These are phyloP conservation scores for Aelia acuminata DNA, from an alignment of 2,888 invertebrate species.

Conservation along the genomic window DNA sequence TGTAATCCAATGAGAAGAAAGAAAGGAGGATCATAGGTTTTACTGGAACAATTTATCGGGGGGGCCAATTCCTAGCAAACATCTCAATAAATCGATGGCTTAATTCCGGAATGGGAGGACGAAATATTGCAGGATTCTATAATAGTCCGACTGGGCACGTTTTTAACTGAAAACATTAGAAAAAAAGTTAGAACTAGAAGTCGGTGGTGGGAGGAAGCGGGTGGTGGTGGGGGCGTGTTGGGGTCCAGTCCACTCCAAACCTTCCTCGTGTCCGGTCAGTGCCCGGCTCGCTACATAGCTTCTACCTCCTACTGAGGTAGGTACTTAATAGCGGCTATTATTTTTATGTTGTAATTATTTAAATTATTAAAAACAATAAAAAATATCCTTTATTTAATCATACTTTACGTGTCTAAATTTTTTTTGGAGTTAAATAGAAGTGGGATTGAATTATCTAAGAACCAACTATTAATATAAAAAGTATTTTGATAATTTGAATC, in stretches of 20 bases:
- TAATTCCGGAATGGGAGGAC: constrained; percentile 28
- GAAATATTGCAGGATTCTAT: neutral
- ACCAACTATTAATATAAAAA: too few relatives aligned
- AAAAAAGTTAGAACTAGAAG: constrained; percentile 6
- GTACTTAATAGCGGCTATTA: neutral
- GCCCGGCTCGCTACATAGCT: neutral
- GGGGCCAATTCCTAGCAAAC: neutral
- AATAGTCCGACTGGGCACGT: neutral
- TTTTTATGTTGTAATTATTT: too few relatives aligned
- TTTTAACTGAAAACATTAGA: constrained; percentile 20
- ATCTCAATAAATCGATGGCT: constrained; percentile 13
- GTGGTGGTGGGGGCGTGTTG: constrained; percentile 22
- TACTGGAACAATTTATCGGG: neutral
- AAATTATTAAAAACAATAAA: too few relatives aligned
- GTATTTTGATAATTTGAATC: too few relatives aligned
- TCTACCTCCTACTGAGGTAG: constrained; percentile 46
- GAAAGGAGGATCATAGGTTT: neutral
- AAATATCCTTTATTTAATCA: too few relatives aligned
- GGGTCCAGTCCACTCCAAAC: constrained; percentile 39
- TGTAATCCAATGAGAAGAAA: neutral
- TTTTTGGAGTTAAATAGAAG: too few relatives aligned
- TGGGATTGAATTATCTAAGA: too few relatives aligned
- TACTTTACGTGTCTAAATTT: too few relatives aligned
- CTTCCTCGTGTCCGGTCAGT: neutral
- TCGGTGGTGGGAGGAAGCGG: constrained; percentile 27